phyloP scores from a whole-genome alignment of 2,113 vertebrate species.

The Oryctolagus cuniculus region DNA sequence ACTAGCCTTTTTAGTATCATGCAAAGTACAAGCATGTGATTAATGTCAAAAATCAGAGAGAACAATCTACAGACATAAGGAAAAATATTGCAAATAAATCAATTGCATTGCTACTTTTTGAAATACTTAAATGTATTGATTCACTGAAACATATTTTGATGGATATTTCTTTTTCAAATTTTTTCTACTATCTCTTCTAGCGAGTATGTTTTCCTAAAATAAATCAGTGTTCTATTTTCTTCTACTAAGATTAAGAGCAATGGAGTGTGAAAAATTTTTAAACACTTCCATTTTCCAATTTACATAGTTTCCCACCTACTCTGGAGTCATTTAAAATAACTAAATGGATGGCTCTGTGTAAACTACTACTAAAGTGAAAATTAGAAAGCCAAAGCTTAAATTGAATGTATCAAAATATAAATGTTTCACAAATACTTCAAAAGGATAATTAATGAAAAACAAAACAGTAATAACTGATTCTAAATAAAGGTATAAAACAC shows the following conservation, averaged over 20 bases:
- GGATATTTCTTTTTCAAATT: constrained; percentile 18
- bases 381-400: not conserved
- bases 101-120: not conserved
- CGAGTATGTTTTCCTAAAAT: constrained; percentile 31
- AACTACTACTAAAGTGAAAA: constrained; percentile 48
- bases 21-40: not conserved
- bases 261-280: constrained; percentile 36
- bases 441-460: not conserved
- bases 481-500: not conserved
- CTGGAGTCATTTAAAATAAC: constrained; percentile 12
- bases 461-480: not conserved
- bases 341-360: not conserved
- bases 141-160: not conserved
- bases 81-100: not conserved
- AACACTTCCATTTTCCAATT: constrained; percentile 51
- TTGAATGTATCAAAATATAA: not conserved
- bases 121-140: not conserved
- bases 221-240: constrained; percentile 55
- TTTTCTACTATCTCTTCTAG: constrained; percentile 3
- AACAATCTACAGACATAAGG: not conserved
- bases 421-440: constrained; percentile 38
- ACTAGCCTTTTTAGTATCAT: not conserved
- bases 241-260: constrained; percentile 21
- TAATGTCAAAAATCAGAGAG: constrained; percentile 7
- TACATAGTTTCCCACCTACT: constrained; percentile 15